Base-by-base conservation (phyloP, 2,797 vertebrate genomes). In the Anabacerthia variegaticeps region DNA sequence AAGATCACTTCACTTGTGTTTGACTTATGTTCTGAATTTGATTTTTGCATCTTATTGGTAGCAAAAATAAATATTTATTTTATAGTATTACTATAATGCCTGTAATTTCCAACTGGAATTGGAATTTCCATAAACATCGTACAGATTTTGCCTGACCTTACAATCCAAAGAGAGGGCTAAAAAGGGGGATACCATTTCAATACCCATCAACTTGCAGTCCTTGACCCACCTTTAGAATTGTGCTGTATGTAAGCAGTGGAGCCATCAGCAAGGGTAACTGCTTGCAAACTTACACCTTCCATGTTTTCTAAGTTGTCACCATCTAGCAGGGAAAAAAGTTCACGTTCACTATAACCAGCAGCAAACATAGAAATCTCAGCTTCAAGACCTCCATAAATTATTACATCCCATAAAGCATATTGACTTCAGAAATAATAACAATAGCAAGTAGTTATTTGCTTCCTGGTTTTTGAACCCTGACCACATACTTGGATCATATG, bases 171-270 rank as follows among this genome's bases (percentile, higher is more conserved):
- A 44, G 12, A 44, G 26, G 7, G 23, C 72, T 59, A 66, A 28
- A 84, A 67, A 71, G 16, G 43, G 7, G 17, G 88, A 66, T 5
- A 39, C 0, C 1, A 62, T 34, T 56, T 67, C 14, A 68, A 12
- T 0, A 69, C 14, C 20, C 52, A 43, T 5, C 23, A 68, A n/a
- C n/a, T 26, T 36, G 68, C 18, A 46, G 37, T 12, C 10, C 51
- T 61, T 34, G 30, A 73, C 95, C 14, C 97, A 99, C 98, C 98
- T 98, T 99, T 99, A 93, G 99, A 98, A 72, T 98, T 99, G 79
- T 99, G 99, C 55, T 99, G 99, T 96, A 99, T 99, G 80, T 99
- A 99, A 28, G 99, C 99, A 8, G 99, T 99, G 92, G 99, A 99
- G 41, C 99, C 99, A 94, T 99, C 99, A n/a, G 98, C 98, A 32